A percentile compares a stretch with the other conserved stretches of the same genome.
Evolutionary conservation across 2,888 invertebrate genomes (phyloP).

Genomic region (Megaustenia siamemsis): DNA sequence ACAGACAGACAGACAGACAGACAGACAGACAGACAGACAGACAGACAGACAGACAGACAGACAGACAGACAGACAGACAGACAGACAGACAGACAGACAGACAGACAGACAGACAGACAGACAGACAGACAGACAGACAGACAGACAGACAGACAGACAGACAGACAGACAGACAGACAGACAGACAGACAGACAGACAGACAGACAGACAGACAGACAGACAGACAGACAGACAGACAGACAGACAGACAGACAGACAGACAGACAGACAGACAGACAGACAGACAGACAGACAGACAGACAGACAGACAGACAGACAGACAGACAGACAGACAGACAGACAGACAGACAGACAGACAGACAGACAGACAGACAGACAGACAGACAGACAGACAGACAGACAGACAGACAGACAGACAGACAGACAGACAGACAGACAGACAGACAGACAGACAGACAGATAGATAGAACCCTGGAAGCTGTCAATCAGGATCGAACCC

Average conservation of each 20-base stretch:
- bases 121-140: slow-evolving; percentile 36
- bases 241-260: slow-evolving; percentile 44
- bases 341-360: no score
- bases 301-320: not conserved
- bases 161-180: slow-evolving; percentile 37
- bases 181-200: slow-evolving; percentile 36
- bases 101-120: slow-evolving; percentile 36
- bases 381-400: no score
- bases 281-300: slow-evolving; percentile 41
- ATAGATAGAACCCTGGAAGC: no score
- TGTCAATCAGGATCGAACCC: no score
- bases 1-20: slow-evolving; percentile 39
- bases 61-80: slow-evolving; percentile 35
- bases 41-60: slow-evolving; percentile 37
- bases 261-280: slow-evolving; percentile 40
- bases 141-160: slow-evolving; percentile 30
- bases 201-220: slow-evolving; percentile 39
- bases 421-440: no score
- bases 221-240: slow-evolving; percentile 39
- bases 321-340: no score
- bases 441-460: no score
- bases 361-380: no score
- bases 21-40: slow-evolving; percentile 32
- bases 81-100: slow-evolving; percentile 34
- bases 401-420: no score